Evolutionary conservation across 2,113 vertebrate species (phyloP).

Genomic region (Sorex araneus): DNA sequence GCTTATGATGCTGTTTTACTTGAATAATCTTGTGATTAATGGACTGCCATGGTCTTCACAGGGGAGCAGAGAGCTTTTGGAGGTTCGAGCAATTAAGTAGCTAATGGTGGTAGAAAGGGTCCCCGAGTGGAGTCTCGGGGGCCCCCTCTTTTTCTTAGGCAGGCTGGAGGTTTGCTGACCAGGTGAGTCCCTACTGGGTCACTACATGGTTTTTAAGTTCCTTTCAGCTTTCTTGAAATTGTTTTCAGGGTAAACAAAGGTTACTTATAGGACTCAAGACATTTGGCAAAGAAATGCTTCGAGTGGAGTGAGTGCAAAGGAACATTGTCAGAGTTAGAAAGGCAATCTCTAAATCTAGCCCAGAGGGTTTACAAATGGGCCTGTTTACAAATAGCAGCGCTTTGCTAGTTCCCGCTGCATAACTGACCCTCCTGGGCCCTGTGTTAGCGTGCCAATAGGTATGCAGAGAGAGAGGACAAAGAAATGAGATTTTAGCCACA

Average conservation of each 20-base stretch:
- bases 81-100: conserved; percentile 48
- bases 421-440: conserved; percentile 72
- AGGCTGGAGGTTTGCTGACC: background rate
- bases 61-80: conserved; percentile 36
- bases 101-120: background rate
- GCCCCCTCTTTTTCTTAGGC: background rate
- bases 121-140: background rate
- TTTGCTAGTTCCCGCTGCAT: conserved; percentile 81
- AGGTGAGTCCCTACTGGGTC: conserved; percentile 39
- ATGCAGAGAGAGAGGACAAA: conserved; percentile 66
- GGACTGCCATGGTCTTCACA: conserved; percentile 47
- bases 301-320: conserved; percentile 60
- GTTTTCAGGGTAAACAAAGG: conserved; percentile 77
- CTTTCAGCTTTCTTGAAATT: conserved; percentile 69
- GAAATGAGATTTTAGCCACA: conserved; percentile 79
- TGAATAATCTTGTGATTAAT: conserved; percentile 69
- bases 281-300: conserved; percentile 76
- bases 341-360: conserved; percentile 81
- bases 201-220: conserved; percentile 32
- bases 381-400: conserved; percentile 82
- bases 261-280: conserved; percentile 80
- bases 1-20: conserved; percentile 65
- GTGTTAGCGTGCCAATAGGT: conserved; percentile 65
- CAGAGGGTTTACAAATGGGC: conserved; percentile 80
- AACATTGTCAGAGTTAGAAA: conserved; percentile 73